These are phyloP conservation scores for Andrena minutula DNA, from an alignment of 2,888 invertebrate species.

Conservation along the genomic window DNA sequence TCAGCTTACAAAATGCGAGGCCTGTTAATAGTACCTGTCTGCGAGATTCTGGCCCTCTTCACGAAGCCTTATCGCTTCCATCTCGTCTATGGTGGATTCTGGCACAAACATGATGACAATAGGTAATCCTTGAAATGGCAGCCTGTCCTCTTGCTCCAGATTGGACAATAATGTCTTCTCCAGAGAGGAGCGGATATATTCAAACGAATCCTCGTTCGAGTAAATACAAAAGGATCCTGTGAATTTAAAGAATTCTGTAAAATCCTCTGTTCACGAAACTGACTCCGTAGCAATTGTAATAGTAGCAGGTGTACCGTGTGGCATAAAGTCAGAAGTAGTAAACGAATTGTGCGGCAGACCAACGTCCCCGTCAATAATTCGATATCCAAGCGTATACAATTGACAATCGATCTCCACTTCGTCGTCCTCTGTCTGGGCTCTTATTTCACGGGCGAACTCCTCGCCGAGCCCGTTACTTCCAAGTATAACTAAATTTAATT, in stretches of 20 bases:
- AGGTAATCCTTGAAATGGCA: conserved; percentile 94
- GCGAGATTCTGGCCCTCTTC: conserved; percentile 96
- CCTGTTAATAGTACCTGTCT: conserved; percentile 88
- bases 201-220: conserved; percentile 95
- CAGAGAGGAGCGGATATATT: conserved; percentile 95
- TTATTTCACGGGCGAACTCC: conserved; percentile 93
- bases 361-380: conserved; percentile 95
- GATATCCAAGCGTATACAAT: conserved; percentile 93
- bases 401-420: conserved; percentile 93
- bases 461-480: conserved; percentile 95
- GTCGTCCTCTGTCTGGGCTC: conserved; percentile 94
- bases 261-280: background rate
- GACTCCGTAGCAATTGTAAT: background rate
- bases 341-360: conserved; percentile 92
- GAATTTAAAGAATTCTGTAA: conserved; percentile 16
- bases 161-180: conserved; percentile 96
- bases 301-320: conserved; percentile 90
- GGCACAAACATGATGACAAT: conserved; percentile 96
- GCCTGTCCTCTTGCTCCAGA: conserved; percentile 95
- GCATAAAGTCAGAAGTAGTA: conserved; percentile 93
- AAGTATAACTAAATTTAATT: conserved; percentile 94
- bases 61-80: conserved; percentile 93
- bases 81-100: conserved; percentile 93
- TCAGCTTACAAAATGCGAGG: background rate
- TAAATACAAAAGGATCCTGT: conserved; percentile 94